Evolutionary conservation across 2,797 vertebrate species (phyloP).

Genomic region (Rallus crepitans): DNA sequence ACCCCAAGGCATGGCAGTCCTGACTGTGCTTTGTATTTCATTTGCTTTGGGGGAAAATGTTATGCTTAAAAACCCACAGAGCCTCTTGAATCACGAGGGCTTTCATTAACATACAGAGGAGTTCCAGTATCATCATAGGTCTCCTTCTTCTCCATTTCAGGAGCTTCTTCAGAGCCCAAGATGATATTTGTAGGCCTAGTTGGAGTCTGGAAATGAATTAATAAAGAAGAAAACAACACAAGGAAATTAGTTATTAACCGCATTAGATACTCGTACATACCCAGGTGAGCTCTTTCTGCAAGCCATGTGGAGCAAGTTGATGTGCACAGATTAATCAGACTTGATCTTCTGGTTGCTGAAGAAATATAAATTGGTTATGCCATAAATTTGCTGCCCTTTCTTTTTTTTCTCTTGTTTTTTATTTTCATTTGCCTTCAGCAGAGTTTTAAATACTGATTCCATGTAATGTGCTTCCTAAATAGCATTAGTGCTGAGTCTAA

Average conservation of each 20-base stretch:
- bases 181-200: background rate
- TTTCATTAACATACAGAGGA: background rate
- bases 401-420: background rate
- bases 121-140: background rate
- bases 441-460: slow-evolving; percentile 43
- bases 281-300: background rate
- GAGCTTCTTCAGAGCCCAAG: background rate
- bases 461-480: slow-evolving; percentile 51
- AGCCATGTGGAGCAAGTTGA: background rate
- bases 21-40: background rate
- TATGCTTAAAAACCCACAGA: background rate
- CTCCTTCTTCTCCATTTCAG: background rate
- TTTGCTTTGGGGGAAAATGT: background rate
- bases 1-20: background rate
- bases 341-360: background rate
- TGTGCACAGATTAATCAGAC: background rate
- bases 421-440: slow-evolving; percentile 4
- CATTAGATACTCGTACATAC: background rate
- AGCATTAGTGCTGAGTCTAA: slow-evolving; percentile 57
- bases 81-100: background rate
- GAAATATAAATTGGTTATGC: background rate
- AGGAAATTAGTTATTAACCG: background rate
- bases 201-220: background rate
- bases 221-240: background rate
- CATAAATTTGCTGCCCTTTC: background rate